Conservation (phyloP, 2,888 invertebrate species). For the Notodromas monacha region DNA sequence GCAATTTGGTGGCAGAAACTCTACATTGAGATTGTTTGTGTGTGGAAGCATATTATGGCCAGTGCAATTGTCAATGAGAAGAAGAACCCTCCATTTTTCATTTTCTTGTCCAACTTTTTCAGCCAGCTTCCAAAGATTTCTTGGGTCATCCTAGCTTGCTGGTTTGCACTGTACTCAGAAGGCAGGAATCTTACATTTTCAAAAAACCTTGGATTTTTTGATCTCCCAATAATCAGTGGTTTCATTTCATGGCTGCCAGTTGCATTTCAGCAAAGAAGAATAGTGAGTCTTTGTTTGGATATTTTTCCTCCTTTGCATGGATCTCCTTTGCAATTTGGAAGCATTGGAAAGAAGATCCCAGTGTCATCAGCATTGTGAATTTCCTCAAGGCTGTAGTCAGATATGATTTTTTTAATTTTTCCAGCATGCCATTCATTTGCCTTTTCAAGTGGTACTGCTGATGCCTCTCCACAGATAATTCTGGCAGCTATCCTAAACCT, state of each 20-base stretch:
- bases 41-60: conserved; percentile 11
- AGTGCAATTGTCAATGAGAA: conserved; percentile 13
- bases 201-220: conserved; percentile 13
- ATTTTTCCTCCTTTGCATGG: conserved; percentile 12
- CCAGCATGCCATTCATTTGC: conserved; percentile 1
- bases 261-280: conserved; percentile 14
- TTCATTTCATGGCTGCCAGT: conserved; percentile 13
- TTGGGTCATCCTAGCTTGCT: conserved; percentile 15
- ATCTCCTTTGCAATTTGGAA: conserved; percentile 11
- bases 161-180: conserved; percentile 9
- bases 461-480: not conserved
- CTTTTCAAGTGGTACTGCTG: not conserved
- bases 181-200: conserved; percentile 13
- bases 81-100: conserved; percentile 12
- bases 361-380: conserved; percentile 7
- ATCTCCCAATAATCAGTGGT: conserved; percentile 14
- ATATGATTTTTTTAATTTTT: not conserved
- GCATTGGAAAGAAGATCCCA: conserved; percentile 2
- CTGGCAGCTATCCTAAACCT: not conserved
- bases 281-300: conserved; percentile 13
- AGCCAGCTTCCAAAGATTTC: conserved; percentile 12
- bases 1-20: conserved; percentile 13
- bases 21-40: conserved; percentile 12
- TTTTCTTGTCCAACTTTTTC: conserved; percentile 11
- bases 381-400: not conserved